Evolutionary conservation across 2,113 vertebrate species (phyloP).

Genomic region (Cyprinus carpio): DNA sequence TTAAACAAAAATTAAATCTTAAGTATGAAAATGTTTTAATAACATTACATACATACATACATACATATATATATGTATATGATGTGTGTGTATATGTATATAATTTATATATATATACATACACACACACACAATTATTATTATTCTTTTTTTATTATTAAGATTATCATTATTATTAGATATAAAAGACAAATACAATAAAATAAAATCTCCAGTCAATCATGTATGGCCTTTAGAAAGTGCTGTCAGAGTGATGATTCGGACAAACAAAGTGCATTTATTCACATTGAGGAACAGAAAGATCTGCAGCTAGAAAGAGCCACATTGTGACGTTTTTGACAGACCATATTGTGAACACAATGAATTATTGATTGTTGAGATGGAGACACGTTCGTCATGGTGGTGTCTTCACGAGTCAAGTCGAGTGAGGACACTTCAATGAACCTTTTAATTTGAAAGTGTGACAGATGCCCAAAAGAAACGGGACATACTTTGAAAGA

Average conservation of each 20-base stretch:
- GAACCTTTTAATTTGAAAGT: neutral
- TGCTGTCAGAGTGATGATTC: neutral
- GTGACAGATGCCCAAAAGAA: neutral
- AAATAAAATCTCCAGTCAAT: neutral
- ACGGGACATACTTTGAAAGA: neutral
- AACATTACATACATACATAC: no score
- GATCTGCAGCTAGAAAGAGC: neutral
- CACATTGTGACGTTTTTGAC: neutral
- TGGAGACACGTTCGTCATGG: no score
- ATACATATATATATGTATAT: no score
- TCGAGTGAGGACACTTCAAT: neutral
- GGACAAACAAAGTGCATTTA: slow-evolving; percentile 2
- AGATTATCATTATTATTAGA: no score
- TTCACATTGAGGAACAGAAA: slow-evolving; percentile 28
- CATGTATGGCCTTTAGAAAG: neutral
- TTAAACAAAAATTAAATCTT: no score
- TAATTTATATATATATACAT: no score
- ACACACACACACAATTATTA: no score
- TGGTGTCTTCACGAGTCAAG: slow-evolving; percentile 12
- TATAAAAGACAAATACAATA: no score
- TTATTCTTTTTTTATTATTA: no score
- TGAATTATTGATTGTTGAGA: slow-evolving; percentile 42
- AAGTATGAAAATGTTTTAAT: no score
- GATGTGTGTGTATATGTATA: no score
- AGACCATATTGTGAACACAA: neutral